Conservation (phyloP, 2,888 invertebrate genomes). For the Amblyteles armatorius region DNA sequence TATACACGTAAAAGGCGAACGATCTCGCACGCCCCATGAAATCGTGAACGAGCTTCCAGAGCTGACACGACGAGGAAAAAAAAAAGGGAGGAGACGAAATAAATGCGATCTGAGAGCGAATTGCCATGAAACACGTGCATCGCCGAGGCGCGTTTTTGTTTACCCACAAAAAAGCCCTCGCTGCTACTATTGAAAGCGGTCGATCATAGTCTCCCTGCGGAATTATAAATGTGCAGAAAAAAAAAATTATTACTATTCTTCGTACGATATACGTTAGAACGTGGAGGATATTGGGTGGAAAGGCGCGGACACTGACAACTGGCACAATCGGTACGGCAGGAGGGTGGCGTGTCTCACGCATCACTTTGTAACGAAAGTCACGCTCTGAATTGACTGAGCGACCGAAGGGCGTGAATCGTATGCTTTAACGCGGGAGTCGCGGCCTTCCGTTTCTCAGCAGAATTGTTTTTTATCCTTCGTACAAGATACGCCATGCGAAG, state of each 20-base stretch:
- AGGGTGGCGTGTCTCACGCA: conserved; percentile 6
- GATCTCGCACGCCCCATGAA: conserved; percentile 37
- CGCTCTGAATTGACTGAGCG: neutral
- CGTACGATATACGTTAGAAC: neutral
- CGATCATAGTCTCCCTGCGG: neutral
- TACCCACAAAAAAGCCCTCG: neutral
- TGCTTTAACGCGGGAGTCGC: too few relatives aligned
- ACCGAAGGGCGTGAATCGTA: too few relatives aligned
- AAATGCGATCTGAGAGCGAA: conserved; percentile 14
- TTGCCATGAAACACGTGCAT: neutral
- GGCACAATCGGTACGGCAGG: conserved; percentile 1
- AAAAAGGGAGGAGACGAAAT: neutral
- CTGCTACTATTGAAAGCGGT: neutral
- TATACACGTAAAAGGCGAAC: conserved; percentile 14
- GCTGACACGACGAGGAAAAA: conserved; percentile 35
- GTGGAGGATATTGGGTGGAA: neutral
- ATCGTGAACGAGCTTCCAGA: conserved; percentile 7
- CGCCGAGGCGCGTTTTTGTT: neutral
- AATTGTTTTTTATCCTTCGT: neutral
- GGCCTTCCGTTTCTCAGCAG: too few relatives aligned
- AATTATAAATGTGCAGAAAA: neutral
- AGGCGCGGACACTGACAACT: neutral
- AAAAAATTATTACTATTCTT: neutral
- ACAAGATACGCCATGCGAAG: neutral
- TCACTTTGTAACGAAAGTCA: neutral